Conservation (phyloP, 2,888 invertebrate genomes). For the Geophilus truncorum region DNA sequence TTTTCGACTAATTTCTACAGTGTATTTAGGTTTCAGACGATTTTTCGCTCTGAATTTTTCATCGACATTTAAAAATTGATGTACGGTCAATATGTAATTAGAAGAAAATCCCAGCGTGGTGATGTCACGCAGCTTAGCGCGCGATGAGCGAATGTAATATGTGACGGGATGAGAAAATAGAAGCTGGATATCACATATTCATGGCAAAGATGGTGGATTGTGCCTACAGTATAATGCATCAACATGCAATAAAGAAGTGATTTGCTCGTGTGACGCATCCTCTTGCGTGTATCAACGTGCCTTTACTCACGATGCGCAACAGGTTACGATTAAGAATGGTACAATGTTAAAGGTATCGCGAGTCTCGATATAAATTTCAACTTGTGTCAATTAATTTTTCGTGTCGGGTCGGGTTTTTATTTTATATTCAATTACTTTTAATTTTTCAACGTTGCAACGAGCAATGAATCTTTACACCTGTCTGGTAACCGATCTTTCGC, state of each 20-base stretch:
- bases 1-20: no score
- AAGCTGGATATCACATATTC: not conserved
- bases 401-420: no score
- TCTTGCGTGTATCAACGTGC: not conserved
- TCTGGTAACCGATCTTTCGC: not conserved
- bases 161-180: not conserved
- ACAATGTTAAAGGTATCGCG: not conserved
- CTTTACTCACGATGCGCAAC: not conserved
- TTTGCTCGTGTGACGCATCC: not conserved
- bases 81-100: not conserved
- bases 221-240: not conserved
- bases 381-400: no score
- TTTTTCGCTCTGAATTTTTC: not conserved
- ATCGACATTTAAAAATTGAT: not conserved
- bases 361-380: not conserved
- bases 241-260: not conserved
- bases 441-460: no score
- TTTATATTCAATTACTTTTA: not conserved
- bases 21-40: not conserved
- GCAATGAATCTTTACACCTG: not conserved
- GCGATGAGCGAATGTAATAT: not conserved
- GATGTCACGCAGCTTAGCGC: not conserved
- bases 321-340: not conserved
- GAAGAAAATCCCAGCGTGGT: not conserved
- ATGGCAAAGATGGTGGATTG: not conserved